Base-by-base conservation (phyloP, 2,888 invertebrate species). In the Tholera decimalis region DNA sequence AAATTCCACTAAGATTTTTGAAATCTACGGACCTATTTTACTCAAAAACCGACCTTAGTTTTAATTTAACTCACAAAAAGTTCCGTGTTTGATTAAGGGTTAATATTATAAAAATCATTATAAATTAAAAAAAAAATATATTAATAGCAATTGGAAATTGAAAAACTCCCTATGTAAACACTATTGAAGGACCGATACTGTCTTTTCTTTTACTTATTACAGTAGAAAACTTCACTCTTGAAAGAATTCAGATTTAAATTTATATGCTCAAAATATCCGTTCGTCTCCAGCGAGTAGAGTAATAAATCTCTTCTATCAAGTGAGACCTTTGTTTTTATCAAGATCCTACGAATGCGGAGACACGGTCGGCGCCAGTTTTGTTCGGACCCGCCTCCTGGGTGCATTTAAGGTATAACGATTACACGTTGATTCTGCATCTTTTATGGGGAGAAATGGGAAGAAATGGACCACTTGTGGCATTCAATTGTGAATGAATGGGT, bases 221-320 rank as follows among this genome's bases (percentile, higher is more conserved):
- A n/a, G n/a, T n/a, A n/a, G n/a, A n/a, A n/a, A n/a, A 4, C 9
- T 37, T 22, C 18, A 33, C 30, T 33, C 26, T 5, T 84, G 57
- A 88, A 55, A 68, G 47, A 61, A 54, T 65, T 68, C 77, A 76
- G 57, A 56, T 77, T 80, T 77, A 83, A 85, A 84, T 86, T 83
- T 85, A 81, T 83, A 83, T 83, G 81, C 85, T 88, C 88, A 86
- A 89, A 90, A 89, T 89, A 92, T 92, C 86, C 84, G 84, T 83
- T 80, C 77, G 77, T 85, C 91, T 87, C 89, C 55, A 77, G 89
- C 91, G 92, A 88, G 88, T 89, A 63, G 68, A 82, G 91, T 82
- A 91, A 93, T 93, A 93, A 93, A 93, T 93, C 92, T 91, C 81
- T 83, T 80, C 86, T 88, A 91, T 89, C 91, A 87, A 85, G 81